A percentile compares a stretch with the other conserved stretches of the same genome.
These are phyloP conservation scores for Cyclina sinensis DNA, from an alignment of 1,140 invertebrate genomes.

Conservation along the genomic window DNA sequence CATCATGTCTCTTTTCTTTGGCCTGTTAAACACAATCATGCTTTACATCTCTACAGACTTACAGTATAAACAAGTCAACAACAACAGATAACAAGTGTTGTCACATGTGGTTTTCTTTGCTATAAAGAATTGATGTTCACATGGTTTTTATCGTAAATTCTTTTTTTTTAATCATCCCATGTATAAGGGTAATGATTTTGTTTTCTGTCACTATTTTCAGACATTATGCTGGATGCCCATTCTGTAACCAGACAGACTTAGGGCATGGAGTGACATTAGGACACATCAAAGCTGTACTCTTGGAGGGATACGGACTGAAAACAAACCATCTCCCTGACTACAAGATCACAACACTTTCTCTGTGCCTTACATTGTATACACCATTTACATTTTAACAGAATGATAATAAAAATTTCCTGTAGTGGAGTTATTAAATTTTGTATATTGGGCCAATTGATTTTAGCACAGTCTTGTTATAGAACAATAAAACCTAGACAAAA, in stretches of 20 bases:
- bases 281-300: neutral
- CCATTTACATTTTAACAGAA: neutral
- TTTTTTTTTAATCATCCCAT: neutral
- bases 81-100: no score
- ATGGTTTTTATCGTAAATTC: no score
- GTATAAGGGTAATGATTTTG: neutral
- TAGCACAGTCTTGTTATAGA: slow-evolving; percentile 10
- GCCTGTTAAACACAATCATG: slow-evolving; percentile 41
- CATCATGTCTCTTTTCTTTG: slow-evolving; percentile 35
- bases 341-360: neutral
- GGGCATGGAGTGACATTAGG: neutral
- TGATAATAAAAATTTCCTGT: neutral
- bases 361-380: neutral
- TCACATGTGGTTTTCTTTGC: no score
- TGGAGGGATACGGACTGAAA: neutral
- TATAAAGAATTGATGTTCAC: no score
- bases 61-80: no score
- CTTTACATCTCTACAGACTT: no score
- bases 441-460: neutral
- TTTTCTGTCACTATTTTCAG: neutral
- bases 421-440: neutral
- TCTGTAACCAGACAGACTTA: neutral
- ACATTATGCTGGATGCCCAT: neutral
- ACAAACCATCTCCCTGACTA: neutral
- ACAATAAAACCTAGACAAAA: neutral